These are phyloP conservation scores for Drosophila pseudotalamancana DNA, from an alignment of 2,888 invertebrate genomes.

Conservation along the genomic window DNA sequence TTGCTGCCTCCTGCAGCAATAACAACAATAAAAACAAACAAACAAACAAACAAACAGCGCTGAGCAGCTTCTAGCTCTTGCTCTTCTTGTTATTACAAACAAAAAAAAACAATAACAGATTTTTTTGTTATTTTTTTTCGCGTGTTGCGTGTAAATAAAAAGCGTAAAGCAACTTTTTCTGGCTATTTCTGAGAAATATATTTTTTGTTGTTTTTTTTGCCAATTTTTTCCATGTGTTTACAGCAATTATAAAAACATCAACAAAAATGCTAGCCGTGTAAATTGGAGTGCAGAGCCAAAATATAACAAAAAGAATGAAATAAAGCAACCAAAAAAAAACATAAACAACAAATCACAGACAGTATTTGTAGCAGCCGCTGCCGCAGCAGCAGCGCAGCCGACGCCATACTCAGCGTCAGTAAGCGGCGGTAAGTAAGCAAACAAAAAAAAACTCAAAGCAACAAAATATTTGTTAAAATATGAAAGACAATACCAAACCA, in stretches of 20 bases:
- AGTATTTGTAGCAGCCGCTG: background rate
- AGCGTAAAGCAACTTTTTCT: slow-evolving; percentile 32
- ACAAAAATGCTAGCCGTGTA: slow-evolving; percentile 25
- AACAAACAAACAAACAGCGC: slow-evolving; percentile 14
- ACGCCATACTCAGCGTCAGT: slow-evolving; percentile 30
- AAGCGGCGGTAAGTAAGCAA: slow-evolving; percentile 42
- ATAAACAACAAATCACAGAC: slow-evolving; percentile 31
- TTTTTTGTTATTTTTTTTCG: slow-evolving; percentile 23
- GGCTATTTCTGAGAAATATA: slow-evolving; percentile 2
- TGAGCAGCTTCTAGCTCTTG: slow-evolving; percentile 6
- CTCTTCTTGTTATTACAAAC: slow-evolving; percentile 7
- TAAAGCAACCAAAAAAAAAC: too few relatives aligned
- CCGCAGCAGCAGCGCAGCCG: slow-evolving; percentile 18
- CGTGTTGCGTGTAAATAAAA: slow-evolving; percentile 47
- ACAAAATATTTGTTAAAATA: slow-evolving; percentile 9
- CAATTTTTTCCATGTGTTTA: slow-evolving; percentile 46
- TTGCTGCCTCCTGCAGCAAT: slow-evolving; percentile 12
- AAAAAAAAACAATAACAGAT: slow-evolving; percentile 9
- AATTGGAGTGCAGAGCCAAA: slow-evolving; percentile 41
- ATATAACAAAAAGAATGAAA: slow-evolving; percentile 23
- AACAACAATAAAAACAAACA: slow-evolving; percentile 12
- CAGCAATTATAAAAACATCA: slow-evolving; percentile 17
- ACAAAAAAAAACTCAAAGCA: slow-evolving; percentile 1
- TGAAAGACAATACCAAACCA: slow-evolving; percentile 7
- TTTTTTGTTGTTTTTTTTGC: slow-evolving; percentile 29